Percentiles rank a stretch among this genome's conserved stretches.
phyloP scores from a whole-genome alignment of 2,888 invertebrate genomes.

The Lycophotia porphyrea region DNA sequence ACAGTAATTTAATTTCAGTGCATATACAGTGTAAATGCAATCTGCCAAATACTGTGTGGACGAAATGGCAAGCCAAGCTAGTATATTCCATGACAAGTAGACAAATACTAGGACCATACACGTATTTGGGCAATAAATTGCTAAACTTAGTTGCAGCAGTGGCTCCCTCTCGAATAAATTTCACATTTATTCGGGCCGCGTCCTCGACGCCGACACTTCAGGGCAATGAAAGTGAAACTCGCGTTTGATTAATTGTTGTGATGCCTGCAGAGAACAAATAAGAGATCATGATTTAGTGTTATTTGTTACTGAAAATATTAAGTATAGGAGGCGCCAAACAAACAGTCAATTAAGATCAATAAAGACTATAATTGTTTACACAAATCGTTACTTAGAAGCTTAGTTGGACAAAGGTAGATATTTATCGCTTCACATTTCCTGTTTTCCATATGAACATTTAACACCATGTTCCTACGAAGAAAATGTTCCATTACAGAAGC shows the following conservation, averaged over 20 bases:
- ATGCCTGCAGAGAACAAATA: background rate
- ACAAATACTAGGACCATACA: conserved; percentile 5
- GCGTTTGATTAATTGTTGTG: conserved; percentile 49
- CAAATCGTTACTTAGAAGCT: too few species aligned
- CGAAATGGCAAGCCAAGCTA: background rate
- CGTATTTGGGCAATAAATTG: conserved; percentile 69
- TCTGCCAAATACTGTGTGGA: background rate
- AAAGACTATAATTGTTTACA: too few species aligned
- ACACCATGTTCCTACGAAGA: background rate
- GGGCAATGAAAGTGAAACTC: too few species aligned
- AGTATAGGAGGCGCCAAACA: too few species aligned
- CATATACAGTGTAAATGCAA: background rate
- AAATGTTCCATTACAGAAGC: background rate
- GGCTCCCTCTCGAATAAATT: conserved; percentile 73
- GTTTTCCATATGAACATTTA: background rate
- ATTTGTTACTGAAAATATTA: too few species aligned
- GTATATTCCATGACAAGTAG: background rate
- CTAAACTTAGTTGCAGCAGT: conserved; percentile 65
- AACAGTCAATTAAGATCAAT: background rate
- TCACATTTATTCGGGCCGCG: conserved; percentile 65
- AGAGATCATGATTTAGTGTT: too few species aligned
- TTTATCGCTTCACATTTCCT: background rate
- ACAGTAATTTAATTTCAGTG: background rate
- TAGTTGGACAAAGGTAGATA: background rate
- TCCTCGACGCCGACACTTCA: conserved; percentile 16